phyloP scores from a whole-genome alignment of 2,888 invertebrate species.

The Scaeva pyrastri region DNA sequence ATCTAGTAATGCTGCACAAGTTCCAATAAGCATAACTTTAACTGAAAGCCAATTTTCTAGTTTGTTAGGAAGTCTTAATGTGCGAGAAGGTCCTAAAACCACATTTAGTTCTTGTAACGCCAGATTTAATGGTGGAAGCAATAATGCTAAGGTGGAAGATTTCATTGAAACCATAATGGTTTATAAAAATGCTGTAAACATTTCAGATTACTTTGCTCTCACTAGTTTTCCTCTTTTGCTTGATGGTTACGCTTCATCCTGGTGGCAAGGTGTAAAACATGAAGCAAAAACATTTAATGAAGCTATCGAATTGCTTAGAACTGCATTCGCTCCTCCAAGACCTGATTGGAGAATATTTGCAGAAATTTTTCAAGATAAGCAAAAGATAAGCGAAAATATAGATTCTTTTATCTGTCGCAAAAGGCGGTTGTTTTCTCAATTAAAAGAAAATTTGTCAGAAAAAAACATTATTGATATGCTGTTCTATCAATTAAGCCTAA shows the following conservation, averaged over 20 bases:
- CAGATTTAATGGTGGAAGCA: constrained; percentile 52
- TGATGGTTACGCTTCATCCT: background rate
- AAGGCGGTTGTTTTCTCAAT: constrained; percentile 58
- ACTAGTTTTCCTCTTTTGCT: constrained; percentile 47
- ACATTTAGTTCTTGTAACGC: constrained; percentile 37
- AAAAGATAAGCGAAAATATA: constrained; percentile 65
- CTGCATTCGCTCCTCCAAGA: constrained; percentile 36
- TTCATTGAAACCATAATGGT: constrained; percentile 62
- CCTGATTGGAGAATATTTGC: constrained; percentile 65
- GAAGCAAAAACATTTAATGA: constrained; percentile 35
- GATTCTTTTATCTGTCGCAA: constrained; percentile 68
- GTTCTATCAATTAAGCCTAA: constrained; percentile 3
- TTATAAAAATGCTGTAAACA: constrained; percentile 60
- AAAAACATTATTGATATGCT: constrained; percentile 3
- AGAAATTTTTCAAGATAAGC: constrained; percentile 65
- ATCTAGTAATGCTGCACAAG: background rate
- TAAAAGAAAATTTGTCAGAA: constrained; percentile 17
- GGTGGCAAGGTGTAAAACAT: background rate
- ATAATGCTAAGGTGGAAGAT: constrained; percentile 61
- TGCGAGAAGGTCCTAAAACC: background rate
- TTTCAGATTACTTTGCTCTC: constrained; percentile 55
- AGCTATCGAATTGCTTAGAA: constrained; percentile 52
- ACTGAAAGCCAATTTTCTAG: constrained; percentile 7
- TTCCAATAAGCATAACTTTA: background rate
- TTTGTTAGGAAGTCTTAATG: background rate